Base-by-base conservation (phyloP, 2,113 vertebrate species). In the Gymnarchus niloticus region DNA sequence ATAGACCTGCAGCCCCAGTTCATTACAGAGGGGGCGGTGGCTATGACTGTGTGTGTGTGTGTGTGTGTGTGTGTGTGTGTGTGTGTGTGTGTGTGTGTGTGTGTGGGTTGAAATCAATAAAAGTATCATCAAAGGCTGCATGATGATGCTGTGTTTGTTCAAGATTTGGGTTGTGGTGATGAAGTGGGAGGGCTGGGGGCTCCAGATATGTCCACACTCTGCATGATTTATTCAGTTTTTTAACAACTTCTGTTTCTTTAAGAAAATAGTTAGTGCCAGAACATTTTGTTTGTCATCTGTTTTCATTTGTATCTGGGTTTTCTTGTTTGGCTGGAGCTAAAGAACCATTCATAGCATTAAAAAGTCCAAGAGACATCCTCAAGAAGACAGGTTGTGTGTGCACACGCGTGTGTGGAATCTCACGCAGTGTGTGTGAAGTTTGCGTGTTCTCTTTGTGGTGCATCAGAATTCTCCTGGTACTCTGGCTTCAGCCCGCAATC, bases 1-100 rank as follows among this genome's bases (percentile, higher is more conserved):
- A 99, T 98, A 94, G 96, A 97, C 96, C 95, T 95, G 96, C 95
- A 96, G 96, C 97, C 97, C 93, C 96, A 97, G 96, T 98, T 98
- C 96, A 96, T 97, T 96, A 96, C 92, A 93, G 92, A 93, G 92
- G 73, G 73, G 21, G 19, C 8, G 41, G 73, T 21, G 73, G 17
- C 17, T 77, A 37, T 77, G 73, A n/a, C n/a, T n/a, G 52, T 7
- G 52, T 6, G 52, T 54, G 52, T 6, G 52, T 54, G 52, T 54
- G 52, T 7, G 52, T 54, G 14, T 6, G 52, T 54, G 6, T 54
- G 52, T 14, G 6, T 14, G 14, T 6, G 52, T 7, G 52, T 14
- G 52, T 14, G 52, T 7, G 52, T 6, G 6, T 14, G 14, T 14
- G 52, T n/a, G 52, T 54, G 52, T 54, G 52, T n/a, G n/a, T n/a